Evolutionary conservation across 2,888 invertebrate species (phyloP), one percentile per base, ranked within the genome.

Genomic region (Sylvicola fuscatus): DNA sequence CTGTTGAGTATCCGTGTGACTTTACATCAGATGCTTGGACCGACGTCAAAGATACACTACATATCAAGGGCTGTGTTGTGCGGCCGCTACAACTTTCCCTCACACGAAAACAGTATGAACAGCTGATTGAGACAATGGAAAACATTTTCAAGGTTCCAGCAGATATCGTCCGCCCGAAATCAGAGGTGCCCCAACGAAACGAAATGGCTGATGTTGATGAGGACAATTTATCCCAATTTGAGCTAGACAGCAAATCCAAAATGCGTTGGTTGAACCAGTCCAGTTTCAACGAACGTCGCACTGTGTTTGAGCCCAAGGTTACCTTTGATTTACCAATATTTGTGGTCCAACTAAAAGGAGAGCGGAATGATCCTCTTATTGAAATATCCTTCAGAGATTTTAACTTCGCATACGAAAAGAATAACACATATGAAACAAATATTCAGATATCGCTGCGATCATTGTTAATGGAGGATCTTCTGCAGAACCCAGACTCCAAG

Each of bases 391-490:
- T 89, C 58, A 63, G 78, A 30, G 84, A 90, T 51, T 83, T 92
- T 48, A 65, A 70, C 30, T 71, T 86, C 35, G 70, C 70, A 34
- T 81, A 78, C 50, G 74, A 77, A 41, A 72, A 72, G 43, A 60
- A 66, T 38, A 72, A 72, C 42, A 62, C 62, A 14, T 69, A 69
- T 46, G 76, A 80, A 51, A 82, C 80, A 3, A 70, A 70, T 43
- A 65, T 86, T 36, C 75, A 80, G 59, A 68, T 67, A 42, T 76
- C 83, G 0, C 61, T 93, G 6, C 72, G 82, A 43, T 84, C 90
- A 0, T 68, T 93, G 14, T 66, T 81, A 3, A 84, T 93, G 80
- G 90, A 92, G 54, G 92, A 93, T 59, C 64, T 92, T 3, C 68
- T 82, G 6, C 76, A 80, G 48, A 71, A 77, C 2, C 66, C 70